Percentiles rank a stretch among this genome's conserved stretches.
Evolutionary conservation across 1,140 invertebrate species (phyloP).

Genomic region (Asbolus verrucosus): DNA sequence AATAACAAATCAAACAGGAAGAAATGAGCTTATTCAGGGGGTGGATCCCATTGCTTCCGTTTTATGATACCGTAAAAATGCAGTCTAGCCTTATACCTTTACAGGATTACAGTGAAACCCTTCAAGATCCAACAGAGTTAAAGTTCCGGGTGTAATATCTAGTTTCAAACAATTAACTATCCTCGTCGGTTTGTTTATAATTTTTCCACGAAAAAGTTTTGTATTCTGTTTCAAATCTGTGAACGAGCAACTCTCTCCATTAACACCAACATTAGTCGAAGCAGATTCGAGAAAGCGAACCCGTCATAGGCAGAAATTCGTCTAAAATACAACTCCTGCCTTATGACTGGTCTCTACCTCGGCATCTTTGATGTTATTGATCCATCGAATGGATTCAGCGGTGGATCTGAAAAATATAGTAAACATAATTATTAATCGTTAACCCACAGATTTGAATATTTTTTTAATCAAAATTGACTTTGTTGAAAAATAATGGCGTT

Average conservation of each 20-base stretch:
- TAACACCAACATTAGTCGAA: no score
- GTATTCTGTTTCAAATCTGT: no score
- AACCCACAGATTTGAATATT: no score
- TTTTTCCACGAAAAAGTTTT: no score
- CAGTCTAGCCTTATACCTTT: conserved; percentile 55
- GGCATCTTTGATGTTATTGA: not conserved
- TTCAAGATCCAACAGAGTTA: conserved; percentile 46
- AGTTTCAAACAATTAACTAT: conserved; percentile 29
- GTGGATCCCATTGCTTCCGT: conserved; percentile 51
- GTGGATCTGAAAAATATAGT: no score
- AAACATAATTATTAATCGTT: no score
- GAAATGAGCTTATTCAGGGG: conserved; percentile 3
- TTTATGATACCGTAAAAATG: conserved; percentile 54
- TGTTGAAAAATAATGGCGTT: no score
- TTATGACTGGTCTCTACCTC: conserved; percentile 53
- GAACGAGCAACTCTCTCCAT: no score
- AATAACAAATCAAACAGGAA: conserved; percentile 45
- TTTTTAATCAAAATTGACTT: no score
- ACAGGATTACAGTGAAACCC: conserved; percentile 57
- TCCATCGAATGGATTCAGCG: no score
- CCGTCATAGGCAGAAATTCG: conserved; percentile 64
- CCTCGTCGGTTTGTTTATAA: no score
- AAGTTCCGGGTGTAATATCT: conserved; percentile 22
- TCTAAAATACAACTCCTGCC: conserved; percentile 60
- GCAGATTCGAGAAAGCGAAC: conserved; percentile 54